phyloP scores from a whole-genome alignment of 1,140 invertebrate genomes.

The Drosophila leontia region DNA sequence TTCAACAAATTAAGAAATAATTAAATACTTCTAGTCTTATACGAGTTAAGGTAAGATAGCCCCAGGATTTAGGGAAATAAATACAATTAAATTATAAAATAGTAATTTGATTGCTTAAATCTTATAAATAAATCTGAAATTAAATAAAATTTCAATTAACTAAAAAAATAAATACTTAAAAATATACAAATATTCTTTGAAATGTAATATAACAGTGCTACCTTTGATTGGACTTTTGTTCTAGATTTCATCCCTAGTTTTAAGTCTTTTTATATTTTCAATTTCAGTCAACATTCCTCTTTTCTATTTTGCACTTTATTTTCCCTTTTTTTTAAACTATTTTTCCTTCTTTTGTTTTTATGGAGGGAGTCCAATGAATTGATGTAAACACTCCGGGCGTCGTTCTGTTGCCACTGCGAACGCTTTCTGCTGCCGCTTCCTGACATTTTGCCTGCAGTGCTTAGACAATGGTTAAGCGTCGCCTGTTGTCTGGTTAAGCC shows the following conservation, averaged over 20 bases:
- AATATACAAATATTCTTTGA: neutral
- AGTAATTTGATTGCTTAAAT: neutral
- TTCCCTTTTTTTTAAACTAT: neutral
- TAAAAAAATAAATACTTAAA: neutral
- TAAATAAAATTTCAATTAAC: too few species aligned
- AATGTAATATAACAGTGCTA: too few species aligned
- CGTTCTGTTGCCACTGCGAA: slow-evolving; percentile 63
- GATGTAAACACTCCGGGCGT: slow-evolving; percentile 59
- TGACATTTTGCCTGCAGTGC: slow-evolving; percentile 73
- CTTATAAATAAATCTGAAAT: neutral
- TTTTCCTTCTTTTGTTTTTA: slow-evolving; percentile 29
- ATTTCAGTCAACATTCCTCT: neutral
- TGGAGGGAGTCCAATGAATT: slow-evolving; percentile 65
- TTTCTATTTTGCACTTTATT: slow-evolving; percentile 23
- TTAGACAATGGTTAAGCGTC: slow-evolving; percentile 75
- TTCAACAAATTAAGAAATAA: neutral
- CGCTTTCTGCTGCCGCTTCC: slow-evolving; percentile 71
- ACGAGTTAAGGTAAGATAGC: neutral
- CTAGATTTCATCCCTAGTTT: neutral
- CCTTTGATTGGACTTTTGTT: neutral
- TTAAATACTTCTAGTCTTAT: neutral
- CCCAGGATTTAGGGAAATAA: neutral
- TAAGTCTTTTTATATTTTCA: neutral
- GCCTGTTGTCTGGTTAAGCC: slow-evolving; percentile 29
- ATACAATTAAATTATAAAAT: neutral